These are phyloP conservation scores for Acleris sparsana DNA, from an alignment of 2,888 invertebrate species.

Conservation along the genomic window DNA sequence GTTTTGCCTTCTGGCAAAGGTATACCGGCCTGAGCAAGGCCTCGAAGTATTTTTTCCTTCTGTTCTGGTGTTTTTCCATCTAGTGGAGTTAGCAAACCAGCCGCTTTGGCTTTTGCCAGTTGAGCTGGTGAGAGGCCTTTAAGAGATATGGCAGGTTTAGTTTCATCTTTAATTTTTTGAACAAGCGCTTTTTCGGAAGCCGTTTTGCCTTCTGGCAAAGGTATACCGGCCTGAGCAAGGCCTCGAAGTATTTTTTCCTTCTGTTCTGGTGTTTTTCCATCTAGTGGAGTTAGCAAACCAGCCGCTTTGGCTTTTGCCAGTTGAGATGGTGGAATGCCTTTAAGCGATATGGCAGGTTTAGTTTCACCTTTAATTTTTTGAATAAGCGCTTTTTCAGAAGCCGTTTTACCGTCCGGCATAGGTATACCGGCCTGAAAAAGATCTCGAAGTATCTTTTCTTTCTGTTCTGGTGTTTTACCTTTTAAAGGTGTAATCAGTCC, in stretches of 20 bases:
- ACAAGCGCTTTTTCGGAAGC: too few relatives aligned
- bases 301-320: not conserved
- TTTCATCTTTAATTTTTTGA: too few relatives aligned
- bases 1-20: slow-evolving; percentile 31
- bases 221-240: slow-evolving; percentile 46
- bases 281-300: not conserved
- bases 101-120: not conserved
- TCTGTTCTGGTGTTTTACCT: not conserved
- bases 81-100: not conserved
- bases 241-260: slow-evolving; percentile 37
- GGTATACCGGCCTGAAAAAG: too few relatives aligned
- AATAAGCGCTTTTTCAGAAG: not conserved
- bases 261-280: not conserved
- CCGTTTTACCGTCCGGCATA: too few relatives aligned
- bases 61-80: not conserved
- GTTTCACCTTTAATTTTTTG: not conserved
- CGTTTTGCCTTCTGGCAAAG: slow-evolving; percentile 11
- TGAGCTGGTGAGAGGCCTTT: too few relatives aligned
- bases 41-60: slow-evolving; percentile 36
- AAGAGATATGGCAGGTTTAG: too few relatives aligned
- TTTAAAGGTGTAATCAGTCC: not conserved
- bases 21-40: slow-evolving; percentile 45
- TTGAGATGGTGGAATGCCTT: too few relatives aligned
- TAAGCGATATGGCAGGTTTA: not conserved
- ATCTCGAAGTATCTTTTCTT: too few relatives aligned